These are phyloP conservation scores for Peribatodes rhomboidaria DNA, from an alignment of 2,888 invertebrate genomes.

Conservation along the genomic window DNA sequence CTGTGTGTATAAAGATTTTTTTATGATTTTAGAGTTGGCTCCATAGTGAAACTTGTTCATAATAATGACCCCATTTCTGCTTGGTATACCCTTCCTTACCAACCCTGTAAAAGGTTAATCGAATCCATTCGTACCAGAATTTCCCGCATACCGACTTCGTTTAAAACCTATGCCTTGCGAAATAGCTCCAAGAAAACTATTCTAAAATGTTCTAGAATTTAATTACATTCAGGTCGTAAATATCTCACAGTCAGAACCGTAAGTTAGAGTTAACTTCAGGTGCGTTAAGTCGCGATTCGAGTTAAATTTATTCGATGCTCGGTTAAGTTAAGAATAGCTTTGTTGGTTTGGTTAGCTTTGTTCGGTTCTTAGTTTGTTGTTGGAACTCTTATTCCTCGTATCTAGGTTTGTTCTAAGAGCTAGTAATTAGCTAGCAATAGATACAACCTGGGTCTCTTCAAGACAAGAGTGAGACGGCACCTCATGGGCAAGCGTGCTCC, in stretches of 20 bases:
- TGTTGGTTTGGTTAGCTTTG: constrained; percentile 41
- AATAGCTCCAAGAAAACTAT: constrained; percentile 37
- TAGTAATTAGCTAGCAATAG: too few species aligned
- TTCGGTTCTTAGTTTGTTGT: constrained; percentile 24
- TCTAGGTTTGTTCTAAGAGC: too few species aligned
- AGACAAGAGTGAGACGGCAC: too few species aligned
- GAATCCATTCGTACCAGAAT: neutral
- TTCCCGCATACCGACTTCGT: neutral
- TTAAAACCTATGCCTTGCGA: constrained; percentile 10
- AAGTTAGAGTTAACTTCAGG: constrained; percentile 53
- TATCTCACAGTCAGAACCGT: constrained; percentile 57
- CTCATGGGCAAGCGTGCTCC: too few species aligned
- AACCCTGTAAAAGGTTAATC: too few species aligned
- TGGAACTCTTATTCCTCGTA: constrained; percentile 12
- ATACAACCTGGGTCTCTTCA: too few species aligned
- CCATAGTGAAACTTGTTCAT: too few species aligned
- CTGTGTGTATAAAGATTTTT: too few species aligned
- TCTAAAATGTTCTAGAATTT: constrained; percentile 63
- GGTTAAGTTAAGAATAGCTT: constrained; percentile 46
- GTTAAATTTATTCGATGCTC: constrained; percentile 50
- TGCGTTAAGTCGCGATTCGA: constrained; percentile 51
- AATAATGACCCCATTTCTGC: too few species aligned
- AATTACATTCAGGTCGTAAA: constrained; percentile 68
- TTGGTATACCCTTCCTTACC: too few species aligned
- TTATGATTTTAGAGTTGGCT: too few species aligned